A percentile compares a stretch with the other conserved stretches of the same genome.
Conservation (phyloP, 1,140 invertebrate genomes). For the Polypedilum pembai region DNA sequence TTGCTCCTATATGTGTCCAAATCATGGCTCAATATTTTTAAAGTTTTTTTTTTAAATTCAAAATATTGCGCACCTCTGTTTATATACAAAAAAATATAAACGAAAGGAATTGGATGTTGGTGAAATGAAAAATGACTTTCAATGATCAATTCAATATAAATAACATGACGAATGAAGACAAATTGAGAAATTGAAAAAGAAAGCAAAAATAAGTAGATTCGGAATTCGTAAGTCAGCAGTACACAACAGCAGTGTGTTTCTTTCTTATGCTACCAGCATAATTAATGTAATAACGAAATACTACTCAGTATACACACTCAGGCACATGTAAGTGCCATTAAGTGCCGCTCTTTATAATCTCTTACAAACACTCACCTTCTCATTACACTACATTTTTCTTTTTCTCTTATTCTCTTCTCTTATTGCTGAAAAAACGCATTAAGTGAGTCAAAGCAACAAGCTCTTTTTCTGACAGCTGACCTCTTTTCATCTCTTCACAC, state of each 20-base stretch:
- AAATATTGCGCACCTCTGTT: no score
- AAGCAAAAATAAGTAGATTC: background rate
- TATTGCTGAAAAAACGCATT: background rate
- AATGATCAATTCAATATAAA: constrained; percentile 10
- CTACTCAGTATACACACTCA: background rate
- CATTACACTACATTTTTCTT: background rate
- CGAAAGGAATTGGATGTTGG: no score
- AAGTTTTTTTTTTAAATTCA: no score
- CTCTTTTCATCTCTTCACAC: background rate
- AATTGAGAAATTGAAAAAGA: background rate
- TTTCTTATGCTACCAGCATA: background rate
- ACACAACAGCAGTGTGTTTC: background rate
- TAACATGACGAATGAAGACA: constrained; percentile 12
- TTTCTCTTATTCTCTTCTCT: no score
- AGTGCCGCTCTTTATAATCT: constrained; percentile 2
- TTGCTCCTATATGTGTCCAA: no score
- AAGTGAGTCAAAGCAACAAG: background rate
- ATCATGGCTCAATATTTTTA: no score
- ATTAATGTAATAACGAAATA: background rate
- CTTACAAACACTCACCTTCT: constrained; percentile 16
- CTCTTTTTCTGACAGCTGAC: background rate
- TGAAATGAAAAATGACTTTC: background rate
- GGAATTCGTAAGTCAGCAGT: no score
- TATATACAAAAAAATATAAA: no score
- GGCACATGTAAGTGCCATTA: background rate